Base-by-base conservation (phyloP, 2,797 vertebrate species). In the Acrossocheilus wenchowensis region DNA sequence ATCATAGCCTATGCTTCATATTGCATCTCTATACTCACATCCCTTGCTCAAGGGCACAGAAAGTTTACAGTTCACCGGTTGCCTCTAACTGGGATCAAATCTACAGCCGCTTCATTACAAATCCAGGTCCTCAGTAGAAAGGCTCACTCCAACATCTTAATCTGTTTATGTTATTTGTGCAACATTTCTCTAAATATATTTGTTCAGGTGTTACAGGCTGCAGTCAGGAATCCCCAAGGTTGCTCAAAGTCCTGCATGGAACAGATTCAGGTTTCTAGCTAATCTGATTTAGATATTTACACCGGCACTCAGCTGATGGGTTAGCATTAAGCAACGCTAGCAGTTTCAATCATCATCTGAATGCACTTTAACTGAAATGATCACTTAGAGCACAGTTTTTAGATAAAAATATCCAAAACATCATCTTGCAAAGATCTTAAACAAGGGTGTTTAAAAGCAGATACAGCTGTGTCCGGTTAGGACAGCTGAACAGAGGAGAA, bases 201-300 rank as follows among this genome's bases (percentile, higher is more conserved):
- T 50, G 39, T 17, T 73, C 41, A 43, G 6, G 74, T 36, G 50
- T 54, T 36, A 23, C 50, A 77, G 6, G 17, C 66, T 36, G 66
- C 3, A 69, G 66, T 21, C 66, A 23, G 19, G 30, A 60, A 41
- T 17, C 39, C 12, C 3, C 23, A 75, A 50, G 57, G 21, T 60
- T 78, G 45, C 30, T 43, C 23, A 78, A 78, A 68, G 62, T 84
- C 73, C 45, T 68, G 15, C 34, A 78, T 12, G 14, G 57, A 26
- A 68, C 43, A 78, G 57, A 75, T 77, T 77, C 43, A 66, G 72
- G 8, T 66, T 26, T 84, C 43, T n/a, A n/a, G 43, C 43, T 66
- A 84, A 84, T 77, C 82, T 19, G 43, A 77, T 52, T 75, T 39
- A 54, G 71, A 14, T 50, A 86, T 60, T 64, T 80, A 69, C 39